A percentile compares a stretch with the other conserved stretches of the same genome.
Evolutionary conservation across 2,888 invertebrate genomes (phyloP).

Genomic region (Agrochola litura): DNA sequence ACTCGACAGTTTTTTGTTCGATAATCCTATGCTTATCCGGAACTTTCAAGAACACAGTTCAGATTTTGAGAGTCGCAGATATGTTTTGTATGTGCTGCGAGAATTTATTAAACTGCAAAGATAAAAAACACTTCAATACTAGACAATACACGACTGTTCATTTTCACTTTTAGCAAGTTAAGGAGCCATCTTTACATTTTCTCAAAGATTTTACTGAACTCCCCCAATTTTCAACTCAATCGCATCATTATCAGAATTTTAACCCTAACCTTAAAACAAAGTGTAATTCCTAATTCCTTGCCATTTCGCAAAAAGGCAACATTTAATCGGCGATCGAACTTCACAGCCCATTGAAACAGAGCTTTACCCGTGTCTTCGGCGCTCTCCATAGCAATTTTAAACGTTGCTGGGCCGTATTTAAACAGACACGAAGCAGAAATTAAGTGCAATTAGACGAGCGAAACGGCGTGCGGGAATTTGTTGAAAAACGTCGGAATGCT

Average conservation of each 20-base stretch:
- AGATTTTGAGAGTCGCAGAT: background rate
- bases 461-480: constrained; percentile 85
- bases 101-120: background rate
- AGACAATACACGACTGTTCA: background rate
- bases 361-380: constrained; percentile 59
- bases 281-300: constrained; percentile 53
- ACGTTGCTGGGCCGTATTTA: constrained; percentile 81
- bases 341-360: constrained; percentile 60
- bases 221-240: constrained; percentile 1
- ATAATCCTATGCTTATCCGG: constrained; percentile 20
- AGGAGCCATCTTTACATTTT: too few species aligned
- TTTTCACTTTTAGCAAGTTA: background rate
- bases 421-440: constrained; percentile 87
- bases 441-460: constrained; percentile 87
- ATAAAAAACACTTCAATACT: background rate
- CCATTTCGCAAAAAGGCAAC: constrained; percentile 47
- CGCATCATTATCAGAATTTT: constrained; percentile 22
- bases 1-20: constrained; percentile 19
- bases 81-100: background rate
- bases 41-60: background rate
- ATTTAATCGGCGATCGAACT: constrained; percentile 59
- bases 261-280: constrained; percentile 41
- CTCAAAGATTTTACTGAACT: background rate
- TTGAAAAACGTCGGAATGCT: constrained; percentile 84
- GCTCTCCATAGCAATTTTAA: constrained; percentile 77